phyloP scores from a whole-genome alignment of 1,140 invertebrate species.

The Dryas iulia region DNA sequence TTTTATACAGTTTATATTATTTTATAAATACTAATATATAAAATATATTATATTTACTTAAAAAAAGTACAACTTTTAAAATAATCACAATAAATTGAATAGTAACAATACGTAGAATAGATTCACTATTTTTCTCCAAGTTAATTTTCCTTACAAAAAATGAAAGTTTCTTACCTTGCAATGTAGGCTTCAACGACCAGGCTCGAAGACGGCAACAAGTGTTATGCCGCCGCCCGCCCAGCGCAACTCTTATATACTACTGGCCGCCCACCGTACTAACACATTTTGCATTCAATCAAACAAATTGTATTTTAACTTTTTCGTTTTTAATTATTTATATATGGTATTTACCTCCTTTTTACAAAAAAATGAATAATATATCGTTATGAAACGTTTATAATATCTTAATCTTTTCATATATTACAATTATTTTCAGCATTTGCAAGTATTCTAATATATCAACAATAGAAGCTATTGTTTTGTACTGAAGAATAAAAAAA shows the following conservation, averaged over 20 bases:
- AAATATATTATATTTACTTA: neutral
- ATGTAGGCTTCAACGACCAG: slow-evolving; percentile 33
- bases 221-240: slow-evolving; percentile 58
- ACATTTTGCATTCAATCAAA: slow-evolving; percentile 64
- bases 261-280: slow-evolving; percentile 59
- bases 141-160: neutral
- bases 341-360: neutral
- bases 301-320: slow-evolving; percentile 32
- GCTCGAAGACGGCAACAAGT: slow-evolving; percentile 60
- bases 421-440: neutral
- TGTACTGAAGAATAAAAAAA: too few species aligned
- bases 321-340: neutral
- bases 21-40: neutral
- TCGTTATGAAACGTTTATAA: too few species aligned
- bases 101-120: neutral
- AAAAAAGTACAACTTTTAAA: neutral
- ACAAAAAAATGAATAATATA: neutral
- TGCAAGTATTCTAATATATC: neutral
- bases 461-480: neutral
- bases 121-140: neutral
- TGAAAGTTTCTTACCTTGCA: slow-evolving; percentile 18
- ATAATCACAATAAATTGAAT: neutral
- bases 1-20: too few species aligned
- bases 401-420: too few species aligned
- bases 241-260: slow-evolving; percentile 53